Conservation (phyloP, 2,113 vertebrate genomes). For the Cryptotis parvus region DNA sequence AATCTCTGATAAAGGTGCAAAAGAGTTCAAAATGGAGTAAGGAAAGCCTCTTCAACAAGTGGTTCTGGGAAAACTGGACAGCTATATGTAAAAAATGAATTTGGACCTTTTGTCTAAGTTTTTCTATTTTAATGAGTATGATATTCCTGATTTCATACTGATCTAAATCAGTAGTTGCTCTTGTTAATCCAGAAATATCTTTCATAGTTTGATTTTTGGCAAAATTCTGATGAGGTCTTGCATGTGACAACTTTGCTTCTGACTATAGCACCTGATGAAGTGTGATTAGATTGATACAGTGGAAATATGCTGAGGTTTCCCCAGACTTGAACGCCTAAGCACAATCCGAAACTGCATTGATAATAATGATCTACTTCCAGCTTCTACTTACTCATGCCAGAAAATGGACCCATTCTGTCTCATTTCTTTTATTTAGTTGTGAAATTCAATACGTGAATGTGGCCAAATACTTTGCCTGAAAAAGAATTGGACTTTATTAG, state of each 20-base stretch:
- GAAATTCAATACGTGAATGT: slow-evolving; percentile 32
- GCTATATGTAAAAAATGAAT: too few relatives aligned
- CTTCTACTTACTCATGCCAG: not conserved
- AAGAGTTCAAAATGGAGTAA: too few relatives aligned
- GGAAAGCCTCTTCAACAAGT: too few relatives aligned
- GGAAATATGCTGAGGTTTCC: not conserved
- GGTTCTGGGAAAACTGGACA: too few relatives aligned
- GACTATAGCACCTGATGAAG: not conserved
- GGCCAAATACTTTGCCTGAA: not conserved
- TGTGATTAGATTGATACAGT: not conserved
- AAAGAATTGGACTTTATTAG: slow-evolving; percentile 4
- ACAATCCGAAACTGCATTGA: not conserved
- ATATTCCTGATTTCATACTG: not conserved
- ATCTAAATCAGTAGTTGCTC: not conserved
- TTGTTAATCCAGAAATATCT: not conserved
- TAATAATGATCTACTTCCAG: not conserved
- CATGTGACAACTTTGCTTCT: not conserved
- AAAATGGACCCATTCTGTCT: not conserved
- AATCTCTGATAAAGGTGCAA: too few relatives aligned
- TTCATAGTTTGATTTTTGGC: not conserved
- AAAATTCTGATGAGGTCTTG: not conserved
- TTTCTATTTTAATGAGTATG: not conserved
- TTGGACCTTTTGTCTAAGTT: too few relatives aligned
- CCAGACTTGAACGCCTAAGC: not conserved
- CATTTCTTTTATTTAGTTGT: not conserved